Base-by-base conservation (phyloP, 2,888 invertebrate genomes). In the Xylophagus ater region DNA sequence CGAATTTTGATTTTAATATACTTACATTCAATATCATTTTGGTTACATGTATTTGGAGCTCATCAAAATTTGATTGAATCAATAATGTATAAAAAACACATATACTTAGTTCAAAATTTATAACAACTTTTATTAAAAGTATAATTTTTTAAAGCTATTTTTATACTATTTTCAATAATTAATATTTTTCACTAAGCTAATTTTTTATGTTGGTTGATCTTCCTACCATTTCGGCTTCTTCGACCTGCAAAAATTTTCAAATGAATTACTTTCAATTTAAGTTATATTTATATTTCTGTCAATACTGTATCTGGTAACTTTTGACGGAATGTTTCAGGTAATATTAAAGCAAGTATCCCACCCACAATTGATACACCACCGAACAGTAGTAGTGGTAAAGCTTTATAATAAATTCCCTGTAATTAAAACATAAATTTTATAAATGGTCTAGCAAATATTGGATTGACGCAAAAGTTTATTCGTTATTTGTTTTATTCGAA, bases 271-370 rank as follows among this genome's bases (percentile, higher is more conserved):
- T 13, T 24, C 12, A 10, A 18, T 15, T 13, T 26, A 23, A 2
- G 26, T 9, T 12, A 2, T 26, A 15, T 18, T 10, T 12, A 12
- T 35, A 35, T n/a, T 17, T 23, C 8, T 8, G 10, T 9, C 32
- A 47, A 60, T 35, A 74, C 67, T 18, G 73, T 75, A 57, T 78
- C 76, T 2, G 78, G 78, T 36, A 78, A 55, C 49, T 72, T 72
- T 32, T 60, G 63, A 29, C 70, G 72, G 47, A 73, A 65, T 6
- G 78, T 78, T 65, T 78, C 78, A 1, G 78, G 78, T 45, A 78
- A 54, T 35, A 72, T 59, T n/a, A 76, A 54, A 0, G 70, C 68
- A 23, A 74, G 47, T 2, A 71, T 19, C 10, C 70, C 73, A 4
- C 72, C 72, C 12, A 67, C 34, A 10, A 73, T 51, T 7, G 74